Evolutionary conservation across 2,113 vertebrate species (phyloP).

Genomic region (Garra rufa): DNA sequence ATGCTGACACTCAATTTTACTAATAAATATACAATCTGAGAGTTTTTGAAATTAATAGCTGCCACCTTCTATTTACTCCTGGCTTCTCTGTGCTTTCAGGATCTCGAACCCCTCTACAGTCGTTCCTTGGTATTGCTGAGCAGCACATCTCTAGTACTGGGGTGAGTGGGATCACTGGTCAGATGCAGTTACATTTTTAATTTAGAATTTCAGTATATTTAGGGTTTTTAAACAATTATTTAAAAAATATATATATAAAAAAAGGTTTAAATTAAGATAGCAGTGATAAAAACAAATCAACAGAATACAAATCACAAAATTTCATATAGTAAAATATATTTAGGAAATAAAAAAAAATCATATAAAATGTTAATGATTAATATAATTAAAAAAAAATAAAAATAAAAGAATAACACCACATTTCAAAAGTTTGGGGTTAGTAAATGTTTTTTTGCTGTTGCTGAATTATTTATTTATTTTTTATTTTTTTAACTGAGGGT

Average conservation of each 20-base stretch:
- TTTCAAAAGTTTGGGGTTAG: not conserved
- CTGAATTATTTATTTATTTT: not conserved
- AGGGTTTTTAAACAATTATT: not conserved
- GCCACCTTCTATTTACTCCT: not conserved
- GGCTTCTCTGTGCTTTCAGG: conserved; percentile 54
- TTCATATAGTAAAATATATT: not conserved
- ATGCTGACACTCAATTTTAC: not conserved
- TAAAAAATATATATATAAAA: not conserved
- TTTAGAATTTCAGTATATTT: not conserved
- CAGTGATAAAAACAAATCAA: not conserved
- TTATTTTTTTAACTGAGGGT: not conserved
- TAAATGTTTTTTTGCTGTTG: not conserved
- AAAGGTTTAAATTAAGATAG: too few relatives aligned
- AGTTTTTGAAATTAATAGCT: not conserved
- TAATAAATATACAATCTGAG: not conserved
- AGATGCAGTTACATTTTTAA: not conserved
- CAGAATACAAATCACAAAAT: too few relatives aligned
- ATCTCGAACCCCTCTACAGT: conserved; percentile 79
- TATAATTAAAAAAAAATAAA: not conserved
- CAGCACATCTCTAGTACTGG: conserved; percentile 79
- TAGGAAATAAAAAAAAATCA: too few relatives aligned
- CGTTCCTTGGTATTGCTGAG: conserved; percentile 81
- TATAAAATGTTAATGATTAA: not conserved
- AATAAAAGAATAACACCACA: not conserved
- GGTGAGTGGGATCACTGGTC: conserved; percentile 63